Conservation (phyloP, 2,888 invertebrate species). For the Teinopalpus imperialis region DNA sequence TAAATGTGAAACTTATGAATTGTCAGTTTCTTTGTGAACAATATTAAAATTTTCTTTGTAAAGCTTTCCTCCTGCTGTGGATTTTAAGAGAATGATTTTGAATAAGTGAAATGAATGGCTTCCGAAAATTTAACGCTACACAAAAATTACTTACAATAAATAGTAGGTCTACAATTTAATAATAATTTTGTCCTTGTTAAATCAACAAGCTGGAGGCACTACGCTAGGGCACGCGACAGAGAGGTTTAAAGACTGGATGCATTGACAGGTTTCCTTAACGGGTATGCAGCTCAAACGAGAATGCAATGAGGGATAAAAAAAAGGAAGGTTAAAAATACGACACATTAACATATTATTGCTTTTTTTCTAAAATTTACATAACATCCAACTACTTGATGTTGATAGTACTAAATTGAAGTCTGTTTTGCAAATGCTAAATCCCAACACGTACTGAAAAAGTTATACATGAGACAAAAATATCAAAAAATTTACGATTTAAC, state of each 20-base stretch:
- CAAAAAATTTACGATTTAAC: too few relatives aligned
- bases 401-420: slow-evolving; percentile 20
- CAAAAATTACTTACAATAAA: too few relatives aligned
- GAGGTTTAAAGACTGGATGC: slow-evolving; percentile 41
- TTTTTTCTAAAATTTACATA: slow-evolving; percentile 25
- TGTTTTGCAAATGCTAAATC: slow-evolving; percentile 3
- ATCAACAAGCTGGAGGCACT: slow-evolving; percentile 35
- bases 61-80: too few relatives aligned
- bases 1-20: too few relatives aligned
- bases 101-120: too few relatives aligned
- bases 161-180: too few relatives aligned
- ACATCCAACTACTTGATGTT: slow-evolving; percentile 19
- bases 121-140: too few relatives aligned
- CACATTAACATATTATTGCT: slow-evolving; percentile 31
- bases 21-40: too few relatives aligned
- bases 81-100: too few relatives aligned
- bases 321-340: slow-evolving; percentile 42
- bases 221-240: slow-evolving; percentile 58
- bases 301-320: slow-evolving; percentile 50
- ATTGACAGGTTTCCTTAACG: slow-evolving; percentile 65
- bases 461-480: too few relatives aligned
- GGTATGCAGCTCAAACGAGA: slow-evolving; percentile 47
- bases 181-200: slow-evolving; percentile 18
- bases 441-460: too few relatives aligned
- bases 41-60: too few relatives aligned